Evolutionary conservation across 2,888 invertebrate genomes (phyloP).

Genomic region (Platynereis dumerilii): DNA sequence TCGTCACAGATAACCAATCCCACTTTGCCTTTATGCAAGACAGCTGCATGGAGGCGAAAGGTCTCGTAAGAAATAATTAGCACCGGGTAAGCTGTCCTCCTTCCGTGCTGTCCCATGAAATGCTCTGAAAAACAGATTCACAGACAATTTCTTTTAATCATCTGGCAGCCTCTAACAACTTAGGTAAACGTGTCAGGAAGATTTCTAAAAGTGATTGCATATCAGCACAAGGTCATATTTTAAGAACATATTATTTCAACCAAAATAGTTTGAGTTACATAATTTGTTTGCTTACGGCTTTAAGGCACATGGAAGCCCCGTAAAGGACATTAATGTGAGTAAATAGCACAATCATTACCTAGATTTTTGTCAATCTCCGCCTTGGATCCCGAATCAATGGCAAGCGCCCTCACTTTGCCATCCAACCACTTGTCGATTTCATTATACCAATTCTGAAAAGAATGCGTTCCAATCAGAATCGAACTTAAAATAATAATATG

Average conservation of each 20-base stretch:
- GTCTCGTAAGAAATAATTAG: conserved; percentile 99
- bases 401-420: conserved; percentile 78
- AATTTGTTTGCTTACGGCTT: too few species aligned
- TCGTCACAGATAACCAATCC: conserved; percentile 99
- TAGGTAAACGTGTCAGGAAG: background rate
- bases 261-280: too few species aligned
- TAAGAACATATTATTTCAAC: background rate
- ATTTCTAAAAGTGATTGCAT: background rate
- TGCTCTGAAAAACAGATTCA: conserved; percentile 8
- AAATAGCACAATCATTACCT: too few species aligned
- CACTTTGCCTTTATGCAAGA: conserved; percentile 82
- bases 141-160: too few species aligned
- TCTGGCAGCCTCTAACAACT: too few species aligned
- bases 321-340: too few species aligned
- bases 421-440: conserved; percentile 97
- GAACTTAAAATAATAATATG: too few species aligned
- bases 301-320: too few species aligned
- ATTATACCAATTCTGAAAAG: conserved; percentile 88
- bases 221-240: background rate
- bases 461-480: background rate
- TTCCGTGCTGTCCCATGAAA: conserved; percentile 63
- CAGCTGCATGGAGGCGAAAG: conserved; percentile 89
- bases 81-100: conserved; percentile 82
- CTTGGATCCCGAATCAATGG: conserved; percentile 69
- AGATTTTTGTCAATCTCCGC: conserved; percentile 77